Conservation (phyloP, 2,113 vertebrate genomes). For the Dolichallabes microphthalmus region DNA sequence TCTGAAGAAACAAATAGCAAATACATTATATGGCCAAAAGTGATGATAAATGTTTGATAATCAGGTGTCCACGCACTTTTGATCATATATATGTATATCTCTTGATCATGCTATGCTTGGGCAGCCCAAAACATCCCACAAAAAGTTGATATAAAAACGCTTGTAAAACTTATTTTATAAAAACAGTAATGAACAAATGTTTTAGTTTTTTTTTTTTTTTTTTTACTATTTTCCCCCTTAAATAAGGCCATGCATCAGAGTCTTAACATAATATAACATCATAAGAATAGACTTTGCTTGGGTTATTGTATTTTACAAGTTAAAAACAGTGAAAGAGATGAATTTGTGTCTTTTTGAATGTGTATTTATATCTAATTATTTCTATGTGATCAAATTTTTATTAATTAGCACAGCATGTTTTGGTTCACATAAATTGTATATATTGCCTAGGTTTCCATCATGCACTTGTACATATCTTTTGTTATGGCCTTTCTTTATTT, state of each 20-base stretch:
- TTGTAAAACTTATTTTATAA: conserved; percentile 1
- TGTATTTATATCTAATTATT: conserved; percentile 64
- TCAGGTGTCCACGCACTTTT: not conserved
- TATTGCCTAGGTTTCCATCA: conserved; percentile 74
- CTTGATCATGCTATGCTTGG: conserved; percentile 12
- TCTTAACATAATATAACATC: conserved; percentile 69
- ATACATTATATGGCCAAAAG: not conserved
- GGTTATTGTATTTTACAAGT: conserved; percentile 53
- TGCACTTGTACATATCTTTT: conserved; percentile 90
- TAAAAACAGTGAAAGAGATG: conserved; percentile 55
- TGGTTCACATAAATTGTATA: conserved; percentile 84
- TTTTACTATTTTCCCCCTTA: conserved; percentile 33
- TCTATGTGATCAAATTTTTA: conserved; percentile 75
- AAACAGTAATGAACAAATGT: not conserved
- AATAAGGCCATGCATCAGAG: conserved; percentile 50
- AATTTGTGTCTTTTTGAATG: conserved; percentile 52
- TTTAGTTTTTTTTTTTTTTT: conserved; percentile 21
- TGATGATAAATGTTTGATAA: too few relatives aligned
- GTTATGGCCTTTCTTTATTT: conserved; percentile 65
- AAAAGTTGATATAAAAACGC: not conserved
- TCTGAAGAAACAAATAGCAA: conserved; percentile 35
- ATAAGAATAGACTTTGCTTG: conserved; percentile 48
- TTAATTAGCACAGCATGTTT: conserved; percentile 87
- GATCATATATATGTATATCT: conserved; percentile 2
- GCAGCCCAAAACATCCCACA: not conserved